Conservation (phyloP, 2,113 vertebrate genomes). For the Barnardius zonarius region DNA sequence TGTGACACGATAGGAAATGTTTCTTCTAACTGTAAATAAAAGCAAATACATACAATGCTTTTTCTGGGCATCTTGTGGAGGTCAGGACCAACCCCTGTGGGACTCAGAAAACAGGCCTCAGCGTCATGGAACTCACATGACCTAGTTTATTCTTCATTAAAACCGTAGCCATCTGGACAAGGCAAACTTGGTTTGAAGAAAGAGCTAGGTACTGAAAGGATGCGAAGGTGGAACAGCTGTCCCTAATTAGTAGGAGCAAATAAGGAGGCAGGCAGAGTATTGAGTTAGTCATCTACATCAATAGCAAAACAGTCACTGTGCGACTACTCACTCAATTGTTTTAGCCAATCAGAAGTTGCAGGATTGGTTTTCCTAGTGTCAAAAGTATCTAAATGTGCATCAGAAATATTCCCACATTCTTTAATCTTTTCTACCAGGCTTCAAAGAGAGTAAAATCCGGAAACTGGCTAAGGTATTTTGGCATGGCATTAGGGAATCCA, state of each 20-base stretch:
- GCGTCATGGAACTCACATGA: not conserved
- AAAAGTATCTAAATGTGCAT: not conserved
- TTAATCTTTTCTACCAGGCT: slow-evolving; percentile 8
- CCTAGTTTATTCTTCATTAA: slow-evolving; percentile 47
- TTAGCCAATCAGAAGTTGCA: not conserved
- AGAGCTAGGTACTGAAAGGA: not conserved
- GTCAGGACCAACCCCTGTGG: not conserved
- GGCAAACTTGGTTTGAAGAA: slow-evolving; percentile 34
- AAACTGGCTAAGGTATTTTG: not conserved
- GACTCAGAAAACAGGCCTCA: not conserved
- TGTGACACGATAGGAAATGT: not conserved
- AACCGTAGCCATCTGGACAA: slow-evolving; percentile 33
- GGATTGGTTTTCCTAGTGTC: not conserved
- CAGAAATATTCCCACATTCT: slow-evolving; percentile 24
- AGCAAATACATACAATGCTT: not conserved
- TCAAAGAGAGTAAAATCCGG: slow-evolving; percentile 19
- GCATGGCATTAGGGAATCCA: not conserved
- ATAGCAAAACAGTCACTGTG: not conserved
- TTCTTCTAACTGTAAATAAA: slow-evolving; percentile 15
- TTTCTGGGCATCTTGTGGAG: slow-evolving; percentile 35
- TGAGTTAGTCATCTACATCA: slow-evolving; percentile 27
- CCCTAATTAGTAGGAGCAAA: slow-evolving; percentile 28
- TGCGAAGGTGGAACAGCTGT: slow-evolving; percentile 7
- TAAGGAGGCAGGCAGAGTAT: not conserved
- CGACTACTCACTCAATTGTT: not conserved